Evolutionary conservation across 2,113 vertebrate genomes (phyloP), one percentile per base, ranked within the genome.

Genomic region (Lasiurus cinereus): DNA sequence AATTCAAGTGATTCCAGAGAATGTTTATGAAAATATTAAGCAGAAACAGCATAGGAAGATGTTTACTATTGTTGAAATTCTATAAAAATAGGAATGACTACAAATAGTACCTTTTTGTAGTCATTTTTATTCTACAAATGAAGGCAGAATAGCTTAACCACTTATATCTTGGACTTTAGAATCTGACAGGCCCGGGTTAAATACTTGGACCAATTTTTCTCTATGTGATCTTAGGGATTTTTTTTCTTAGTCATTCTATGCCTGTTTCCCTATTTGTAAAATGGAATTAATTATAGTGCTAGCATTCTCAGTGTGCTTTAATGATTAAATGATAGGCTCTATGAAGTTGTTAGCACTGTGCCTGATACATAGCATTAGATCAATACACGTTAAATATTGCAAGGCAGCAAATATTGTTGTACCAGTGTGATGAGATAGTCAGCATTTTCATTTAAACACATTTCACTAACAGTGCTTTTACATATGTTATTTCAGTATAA

Each of bases 401-500:
- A 86, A 78, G 54, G 31, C 16, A 66, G 56, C 56, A 67, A 74
- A 70, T 84, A 52, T 19, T 93, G 29, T 31, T 93, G 13, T 86
- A 14, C 11, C 15, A 52, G 43, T 36, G 33, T 64, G 54, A 91
- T 93, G 85, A 91, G 31, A 84, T 87, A 36, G 22, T 46, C 67
- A 80, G 5, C 5, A 70, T 86, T 96, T 92, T 67, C 82, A 94
- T 82, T 83, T 82, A 78, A 82, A 64, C 69, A 74, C 24, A 72
- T 77, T 89, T 56, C 29, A 79, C 59, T 52, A 39, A 67, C 70
- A 43, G 12, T 54, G n/a, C 62, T 39, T 59, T 86, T 84, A 74
- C 18, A 16, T 14, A 21, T 62, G 1, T 67, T 62, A 31, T 84
- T 46, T 86, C 14, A 88, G 52, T 76, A 33, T 43, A 88, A 92